Evolutionary conservation across 2,888 invertebrate genomes (phyloP).

Genomic region (Spilarctia lutea): DNA sequence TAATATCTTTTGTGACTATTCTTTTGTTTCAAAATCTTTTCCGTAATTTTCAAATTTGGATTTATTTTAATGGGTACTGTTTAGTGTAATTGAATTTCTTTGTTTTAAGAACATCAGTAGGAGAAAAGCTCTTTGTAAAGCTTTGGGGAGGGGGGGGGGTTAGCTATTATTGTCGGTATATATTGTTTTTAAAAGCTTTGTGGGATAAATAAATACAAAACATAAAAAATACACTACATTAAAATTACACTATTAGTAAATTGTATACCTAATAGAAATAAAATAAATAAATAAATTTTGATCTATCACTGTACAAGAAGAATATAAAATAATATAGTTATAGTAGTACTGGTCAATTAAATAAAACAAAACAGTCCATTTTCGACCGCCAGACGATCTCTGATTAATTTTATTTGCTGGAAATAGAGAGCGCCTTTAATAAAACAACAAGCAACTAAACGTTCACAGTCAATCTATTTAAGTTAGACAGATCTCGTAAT

Average conservation of each 20-base stretch:
- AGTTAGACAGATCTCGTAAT: neutral
- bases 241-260: neutral
- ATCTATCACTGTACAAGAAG: neutral
- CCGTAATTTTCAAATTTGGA: neutral
- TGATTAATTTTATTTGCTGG: neutral
- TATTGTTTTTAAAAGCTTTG: neutral
- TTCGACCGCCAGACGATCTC: neutral
- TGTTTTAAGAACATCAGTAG: neutral
- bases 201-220: neutral
- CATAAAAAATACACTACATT: no score
- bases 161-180: neutral
- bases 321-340: neutral
- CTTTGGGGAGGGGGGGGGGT: no score
- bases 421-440: neutral
- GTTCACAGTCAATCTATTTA: neutral
- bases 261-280: no score
- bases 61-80: neutral
- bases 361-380: neutral
- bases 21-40: slow-evolving; percentile 1
- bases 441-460: slow-evolving; percentile 2
- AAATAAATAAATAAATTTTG: no score
- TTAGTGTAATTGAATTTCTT: slow-evolving; percentile 11
- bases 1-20: slow-evolving; percentile 7
- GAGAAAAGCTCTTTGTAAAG: neutral
- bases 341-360: neutral